These are phyloP conservation scores for Cynaeus angustus DNA, from an alignment of 2,888 invertebrate species.

Conservation along the genomic window DNA sequence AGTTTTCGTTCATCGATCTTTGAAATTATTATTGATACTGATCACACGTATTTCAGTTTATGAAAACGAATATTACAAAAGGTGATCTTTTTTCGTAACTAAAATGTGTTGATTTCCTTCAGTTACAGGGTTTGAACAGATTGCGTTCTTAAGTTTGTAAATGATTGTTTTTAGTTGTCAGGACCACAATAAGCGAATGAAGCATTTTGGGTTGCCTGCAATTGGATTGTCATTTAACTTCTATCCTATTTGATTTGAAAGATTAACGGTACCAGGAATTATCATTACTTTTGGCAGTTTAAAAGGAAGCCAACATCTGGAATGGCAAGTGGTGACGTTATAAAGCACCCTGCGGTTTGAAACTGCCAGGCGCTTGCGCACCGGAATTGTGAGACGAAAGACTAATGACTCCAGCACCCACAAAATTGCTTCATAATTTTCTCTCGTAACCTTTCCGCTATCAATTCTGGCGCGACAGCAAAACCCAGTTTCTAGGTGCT, in stretches of 20 bases:
- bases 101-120: too few relatives aligned
- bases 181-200: too few relatives aligned
- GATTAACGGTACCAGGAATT: conserved; percentile 53
- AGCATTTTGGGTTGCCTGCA: not conserved
- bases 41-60: too few relatives aligned
- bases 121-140: too few relatives aligned
- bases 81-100: too few relatives aligned
- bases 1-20: not conserved
- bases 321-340: conserved; percentile 61
- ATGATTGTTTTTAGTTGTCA: too few relatives aligned
- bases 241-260: conserved; percentile 1
- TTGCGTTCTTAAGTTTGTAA: too few relatives aligned
- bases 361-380: conserved; percentile 50
- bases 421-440: conserved; percentile 72
- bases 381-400: conserved; percentile 59
- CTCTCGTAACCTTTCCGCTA: conserved; percentile 70
- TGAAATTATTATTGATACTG: too few relatives aligned
- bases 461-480: conserved; percentile 67
- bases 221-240: not conserved
- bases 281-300: conserved; percentile 58
- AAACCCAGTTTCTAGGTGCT: conserved; percentile 62
- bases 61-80: too few relatives aligned
- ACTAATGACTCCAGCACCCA: conserved; percentile 70
- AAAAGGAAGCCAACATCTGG: conserved; percentile 61
- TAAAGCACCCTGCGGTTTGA: conserved; percentile 59